A percentile compares a stretch with the other conserved stretches of the same genome.
phyloP scores from a whole-genome alignment of 1,140 invertebrate species.

The Tetranychus cinnabarinus region DNA sequence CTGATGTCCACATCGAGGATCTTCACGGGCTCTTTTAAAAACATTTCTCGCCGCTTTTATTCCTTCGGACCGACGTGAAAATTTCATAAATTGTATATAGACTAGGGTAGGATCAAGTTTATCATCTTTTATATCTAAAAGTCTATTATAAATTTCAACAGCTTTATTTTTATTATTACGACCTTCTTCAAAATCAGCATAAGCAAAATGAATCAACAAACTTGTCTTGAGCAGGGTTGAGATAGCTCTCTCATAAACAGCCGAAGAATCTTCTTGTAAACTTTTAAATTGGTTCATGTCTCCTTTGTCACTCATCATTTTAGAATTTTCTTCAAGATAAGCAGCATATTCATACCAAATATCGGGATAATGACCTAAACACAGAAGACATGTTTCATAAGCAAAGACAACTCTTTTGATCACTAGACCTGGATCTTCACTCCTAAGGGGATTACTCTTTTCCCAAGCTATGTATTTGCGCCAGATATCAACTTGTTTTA shows the following conservation, averaged over 20 bases:
- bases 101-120: constrained; percentile 85
- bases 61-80: constrained; percentile 81
- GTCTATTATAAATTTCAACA: constrained; percentile 81
- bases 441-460: constrained; percentile 77
- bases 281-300: constrained; percentile 71
- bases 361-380: constrained; percentile 88
- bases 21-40: constrained; percentile 85
- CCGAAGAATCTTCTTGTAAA: constrained; percentile 77
- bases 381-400: constrained; percentile 87
- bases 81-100: constrained; percentile 98
- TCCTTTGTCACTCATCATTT: constrained; percentile 77
- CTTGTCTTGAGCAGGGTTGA: constrained; percentile 59
- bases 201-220: constrained; percentile 85
- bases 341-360: constrained; percentile 96
- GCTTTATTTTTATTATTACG: constrained; percentile 90
- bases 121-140: constrained; percentile 43
- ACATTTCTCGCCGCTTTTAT: constrained; percentile 83
- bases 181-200: constrained; percentile 91
- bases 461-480: constrained; percentile 97
- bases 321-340: constrained; percentile 78
- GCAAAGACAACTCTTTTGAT: constrained; percentile 92
- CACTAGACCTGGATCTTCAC: constrained; percentile 77
- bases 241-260: constrained; percentile 68
- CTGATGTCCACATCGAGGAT: constrained; percentile 59
- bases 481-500: constrained; percentile 92